Percentiles rank a stretch among this genome's conserved stretches.
These are phyloP conservation scores for Nothoprocta perdicaria DNA, from an alignment of 2,113 vertebrate genomes.

Conservation along the genomic window DNA sequence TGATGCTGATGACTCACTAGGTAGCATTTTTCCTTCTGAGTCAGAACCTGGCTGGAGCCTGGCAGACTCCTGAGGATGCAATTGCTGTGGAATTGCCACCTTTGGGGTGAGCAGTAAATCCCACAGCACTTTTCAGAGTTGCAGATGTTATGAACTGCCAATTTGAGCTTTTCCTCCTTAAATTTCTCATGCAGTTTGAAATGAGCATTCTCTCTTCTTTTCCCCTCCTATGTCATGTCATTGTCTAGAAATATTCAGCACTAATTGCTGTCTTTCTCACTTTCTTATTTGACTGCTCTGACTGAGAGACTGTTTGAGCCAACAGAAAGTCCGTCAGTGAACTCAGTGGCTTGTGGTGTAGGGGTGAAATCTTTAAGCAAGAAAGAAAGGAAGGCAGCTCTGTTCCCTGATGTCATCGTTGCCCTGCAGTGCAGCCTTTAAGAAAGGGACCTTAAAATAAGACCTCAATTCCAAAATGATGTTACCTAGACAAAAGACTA, in stretches of 20 bases:
- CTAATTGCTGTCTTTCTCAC: background rate
- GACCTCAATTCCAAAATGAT: background rate
- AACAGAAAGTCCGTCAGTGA: background rate
- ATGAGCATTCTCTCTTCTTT: background rate
- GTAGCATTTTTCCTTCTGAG: background rate
- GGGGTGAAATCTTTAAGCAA: background rate
- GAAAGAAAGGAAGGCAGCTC: background rate
- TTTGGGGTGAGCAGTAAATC: background rate
- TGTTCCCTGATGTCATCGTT: background rate
- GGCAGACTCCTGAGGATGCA: background rate
- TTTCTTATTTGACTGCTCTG: background rate
- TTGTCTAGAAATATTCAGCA: background rate
- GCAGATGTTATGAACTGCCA: background rate
- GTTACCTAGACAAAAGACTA: background rate
- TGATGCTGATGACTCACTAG: slow-evolving; percentile 1
- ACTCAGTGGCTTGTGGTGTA: background rate
- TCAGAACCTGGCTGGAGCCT: slow-evolving; percentile 7
- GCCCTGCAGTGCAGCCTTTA: background rate
- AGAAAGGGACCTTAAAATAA: background rate
- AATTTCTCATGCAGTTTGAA: background rate
- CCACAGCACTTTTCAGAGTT: background rate
- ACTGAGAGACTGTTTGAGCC: background rate
- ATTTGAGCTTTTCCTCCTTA: background rate
- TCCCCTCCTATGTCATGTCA: background rate
- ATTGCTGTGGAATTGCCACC: background rate